Conservation (phyloP, 2,797 vertebrate species). For the Arctocebus calabarensis region DNA sequence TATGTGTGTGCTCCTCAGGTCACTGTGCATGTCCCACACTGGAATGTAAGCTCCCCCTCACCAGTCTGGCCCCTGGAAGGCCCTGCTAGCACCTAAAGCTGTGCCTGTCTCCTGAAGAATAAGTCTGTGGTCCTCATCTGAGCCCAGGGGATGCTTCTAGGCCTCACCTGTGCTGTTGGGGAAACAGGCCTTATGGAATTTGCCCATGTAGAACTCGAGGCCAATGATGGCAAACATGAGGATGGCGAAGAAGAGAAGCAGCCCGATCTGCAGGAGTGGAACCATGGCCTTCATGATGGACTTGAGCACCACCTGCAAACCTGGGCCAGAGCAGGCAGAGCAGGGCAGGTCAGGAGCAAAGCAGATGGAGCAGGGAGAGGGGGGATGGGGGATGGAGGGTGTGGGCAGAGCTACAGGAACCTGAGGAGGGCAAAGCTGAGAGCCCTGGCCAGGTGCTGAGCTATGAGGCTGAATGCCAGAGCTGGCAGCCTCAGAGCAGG, state of each 20-base stretch:
- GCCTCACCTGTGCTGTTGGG: slow-evolving; percentile 91
- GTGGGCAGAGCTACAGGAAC: fast-evolving
- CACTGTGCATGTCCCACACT: background rate
- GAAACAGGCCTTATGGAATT: slow-evolving; percentile 97
- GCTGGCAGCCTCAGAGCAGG: background rate
- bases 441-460: background rate
- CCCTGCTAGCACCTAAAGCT: background rate
- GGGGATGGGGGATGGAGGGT: fast-evolving
- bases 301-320: slow-evolving; percentile 98
- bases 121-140: background rate
- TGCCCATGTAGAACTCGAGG: slow-evolving; percentile 99
- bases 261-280: slow-evolving; percentile 97
- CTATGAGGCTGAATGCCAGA: background rate
- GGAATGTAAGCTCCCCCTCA: background rate
- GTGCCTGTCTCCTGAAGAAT: too few species aligned
- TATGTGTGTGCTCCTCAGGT: too few species aligned
- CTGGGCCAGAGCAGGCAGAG: slow-evolving; percentile 83
- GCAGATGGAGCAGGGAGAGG: fast-evolving
- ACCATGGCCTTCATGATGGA: slow-evolving; percentile 99
- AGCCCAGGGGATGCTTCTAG: background rate
- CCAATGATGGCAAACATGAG: slow-evolving; percentile 99
- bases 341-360: background rate
- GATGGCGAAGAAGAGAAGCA: slow-evolving; percentile 98
- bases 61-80: background rate
- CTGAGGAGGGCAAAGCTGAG: background rate